Base-by-base conservation (phyloP, 2,888 invertebrate species). In the Apamea sordens region DNA sequence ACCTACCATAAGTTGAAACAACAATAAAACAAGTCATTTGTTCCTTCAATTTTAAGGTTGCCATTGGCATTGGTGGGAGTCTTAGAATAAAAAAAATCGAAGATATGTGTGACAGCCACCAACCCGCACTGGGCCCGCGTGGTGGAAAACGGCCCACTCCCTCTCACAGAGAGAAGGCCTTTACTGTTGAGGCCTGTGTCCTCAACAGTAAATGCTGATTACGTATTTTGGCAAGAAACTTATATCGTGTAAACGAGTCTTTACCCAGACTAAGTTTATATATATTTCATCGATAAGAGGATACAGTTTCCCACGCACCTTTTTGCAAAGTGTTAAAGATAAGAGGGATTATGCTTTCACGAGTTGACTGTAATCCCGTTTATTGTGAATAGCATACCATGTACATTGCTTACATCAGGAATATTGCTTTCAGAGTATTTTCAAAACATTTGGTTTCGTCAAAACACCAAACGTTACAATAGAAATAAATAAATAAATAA, bases 291-390 rank as follows among this genome's bases (percentile, higher is more conserved):
- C 18, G 18, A n/a, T 71, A 71, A 36, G 36, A 21, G 21, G 36
- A 41, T n/a, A 50, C 1, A 68, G 28, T 69, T 50, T 4, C 36
- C 36, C 36, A 72, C 28, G 36, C 50, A 73, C 21, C 21, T 74
- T 73, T 73, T 24, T 24, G 50, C 36, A 21, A 71, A n/a, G 50
- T 50, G 36, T 50, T 50, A 36, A 53, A 73, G 36, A 28, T 73
- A 36, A 36, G 13, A 72, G 8, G 8, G 36, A 50, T 72, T 72
- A 73, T 13, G 36, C 21, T 73, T 36, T 73, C 11, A 71, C 11
- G 21, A n/a, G 18, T 71, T 8, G 32, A n/a, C 7, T n/a, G 73
- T n/a, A 32, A 70, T 18, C 28, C 18, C 11, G 15, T 74, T 28
- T 24, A n/a, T 73, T 70, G 18, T 69, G 24, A 73, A 32, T 32